These are phyloP conservation scores for Hypomecis punctinalis DNA, from an alignment of 2,888 invertebrate species.

Conservation along the genomic window DNA sequence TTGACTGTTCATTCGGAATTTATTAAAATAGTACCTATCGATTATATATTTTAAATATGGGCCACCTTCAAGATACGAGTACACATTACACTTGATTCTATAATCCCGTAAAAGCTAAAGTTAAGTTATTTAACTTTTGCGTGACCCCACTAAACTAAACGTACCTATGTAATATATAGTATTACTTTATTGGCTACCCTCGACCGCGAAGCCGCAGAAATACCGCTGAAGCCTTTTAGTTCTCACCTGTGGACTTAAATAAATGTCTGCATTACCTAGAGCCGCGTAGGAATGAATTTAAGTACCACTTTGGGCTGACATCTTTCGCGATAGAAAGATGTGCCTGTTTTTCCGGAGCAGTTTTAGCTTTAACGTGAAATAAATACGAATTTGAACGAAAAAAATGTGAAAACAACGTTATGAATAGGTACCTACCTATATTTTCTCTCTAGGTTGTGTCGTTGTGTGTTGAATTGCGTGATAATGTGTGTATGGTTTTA, in stretches of 20 bases:
- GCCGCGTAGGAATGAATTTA: neutral
- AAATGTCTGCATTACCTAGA: slow-evolving; percentile 10
- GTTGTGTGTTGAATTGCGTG: too few species aligned
- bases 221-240: slow-evolving; percentile 51
- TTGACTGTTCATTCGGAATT: too few species aligned
- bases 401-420: neutral
- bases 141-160: neutral
- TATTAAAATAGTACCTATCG: too few species aligned
- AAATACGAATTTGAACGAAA: too few species aligned
- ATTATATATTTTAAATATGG: too few species aligned
- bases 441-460: too few species aligned
- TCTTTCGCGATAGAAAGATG: neutral
- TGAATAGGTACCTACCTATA: too few species aligned
- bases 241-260: slow-evolving; percentile 40
- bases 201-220: slow-evolving; percentile 53
- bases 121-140: too few species aligned
- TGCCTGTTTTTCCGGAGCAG: neutral
- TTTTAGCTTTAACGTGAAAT: neutral
- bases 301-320: slow-evolving; percentile 3
- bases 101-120: too few species aligned
- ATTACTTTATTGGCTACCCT: slow-evolving; percentile 44
- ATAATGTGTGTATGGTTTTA: too few species aligned
- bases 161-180: neutral
- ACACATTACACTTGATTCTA: too few species aligned
- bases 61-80: too few species aligned